Evolutionary conservation across 2,113 vertebrate species (phyloP).

Genomic region (Sakesphorus luctuosus): DNA sequence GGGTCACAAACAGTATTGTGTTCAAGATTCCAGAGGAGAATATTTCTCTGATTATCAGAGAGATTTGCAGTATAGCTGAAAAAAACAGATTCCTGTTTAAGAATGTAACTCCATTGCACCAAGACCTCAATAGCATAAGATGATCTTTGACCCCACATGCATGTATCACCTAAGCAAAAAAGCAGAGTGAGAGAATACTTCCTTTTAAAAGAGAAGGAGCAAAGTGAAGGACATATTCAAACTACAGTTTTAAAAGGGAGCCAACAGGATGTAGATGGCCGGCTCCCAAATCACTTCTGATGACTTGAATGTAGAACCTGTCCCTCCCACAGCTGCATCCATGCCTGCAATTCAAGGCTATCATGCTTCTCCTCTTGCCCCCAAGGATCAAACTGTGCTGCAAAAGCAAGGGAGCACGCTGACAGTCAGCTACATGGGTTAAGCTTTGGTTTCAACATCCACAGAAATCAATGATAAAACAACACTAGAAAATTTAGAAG

Average conservation of each 20-base stretch:
- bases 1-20: neutral
- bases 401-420: neutral
- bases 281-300: neutral
- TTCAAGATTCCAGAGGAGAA: neutral
- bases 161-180: neutral
- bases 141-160: neutral
- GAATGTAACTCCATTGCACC: neutral
- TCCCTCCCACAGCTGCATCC: neutral
- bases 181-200: neutral
- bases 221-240: neutral
- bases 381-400: neutral
- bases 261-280: fast-evolving
- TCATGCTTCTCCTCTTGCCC: neutral
- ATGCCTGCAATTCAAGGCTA: neutral
- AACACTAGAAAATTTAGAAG: neutral
- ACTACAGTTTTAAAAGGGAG: neutral
- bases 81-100: neutral
- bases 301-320: neutral
- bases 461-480: neutral
- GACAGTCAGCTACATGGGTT: neutral
- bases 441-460: neutral
- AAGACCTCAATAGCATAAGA: neutral
- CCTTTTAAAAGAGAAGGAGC: neutral
- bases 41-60: neutral
- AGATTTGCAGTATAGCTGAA: neutral